Conservation (phyloP, 1,140 invertebrate species). For the Calosoma granatense region DNA sequence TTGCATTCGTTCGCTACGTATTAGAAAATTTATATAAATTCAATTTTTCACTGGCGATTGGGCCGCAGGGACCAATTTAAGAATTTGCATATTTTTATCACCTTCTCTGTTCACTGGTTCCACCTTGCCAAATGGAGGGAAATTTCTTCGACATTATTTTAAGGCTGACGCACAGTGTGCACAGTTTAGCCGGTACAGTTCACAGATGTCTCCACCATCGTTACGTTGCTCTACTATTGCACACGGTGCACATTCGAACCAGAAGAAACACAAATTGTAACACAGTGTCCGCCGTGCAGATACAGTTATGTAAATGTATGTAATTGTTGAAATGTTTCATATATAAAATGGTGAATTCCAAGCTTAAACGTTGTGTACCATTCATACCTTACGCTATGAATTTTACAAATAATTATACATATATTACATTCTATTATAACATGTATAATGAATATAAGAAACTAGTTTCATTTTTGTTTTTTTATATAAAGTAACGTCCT, state of each 20-base stretch:
- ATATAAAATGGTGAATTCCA: too few relatives aligned
- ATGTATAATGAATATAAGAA: too few relatives aligned
- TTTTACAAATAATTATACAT: too few relatives aligned
- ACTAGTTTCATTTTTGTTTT: too few relatives aligned
- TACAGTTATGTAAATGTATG: too few relatives aligned
- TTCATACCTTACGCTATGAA: too few relatives aligned
- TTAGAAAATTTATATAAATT: slow-evolving; percentile 9
- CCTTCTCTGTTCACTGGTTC: slow-evolving; percentile 1
- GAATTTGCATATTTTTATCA: slow-evolving; percentile 7
- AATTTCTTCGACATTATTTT: slow-evolving; percentile 6
- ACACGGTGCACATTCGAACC: neutral
- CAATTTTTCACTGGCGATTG: slow-evolving; percentile 7
- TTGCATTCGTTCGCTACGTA: slow-evolving; percentile 1
- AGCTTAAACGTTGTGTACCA: too few relatives aligned
- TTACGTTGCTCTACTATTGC: too few relatives aligned
- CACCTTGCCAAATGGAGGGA: neutral
- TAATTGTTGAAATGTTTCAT: too few relatives aligned
- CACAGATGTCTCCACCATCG: neutral
- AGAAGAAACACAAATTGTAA: neutral
- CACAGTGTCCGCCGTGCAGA: too few relatives aligned
- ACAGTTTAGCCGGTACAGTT: neutral
- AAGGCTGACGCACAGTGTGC: neutral
- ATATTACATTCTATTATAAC: too few relatives aligned
- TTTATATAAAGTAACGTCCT: too few relatives aligned
- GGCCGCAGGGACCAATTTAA: slow-evolving; percentile 1